Conservation (phyloP, 1,140 invertebrate genomes). For the Drosophila ogumai region DNA sequence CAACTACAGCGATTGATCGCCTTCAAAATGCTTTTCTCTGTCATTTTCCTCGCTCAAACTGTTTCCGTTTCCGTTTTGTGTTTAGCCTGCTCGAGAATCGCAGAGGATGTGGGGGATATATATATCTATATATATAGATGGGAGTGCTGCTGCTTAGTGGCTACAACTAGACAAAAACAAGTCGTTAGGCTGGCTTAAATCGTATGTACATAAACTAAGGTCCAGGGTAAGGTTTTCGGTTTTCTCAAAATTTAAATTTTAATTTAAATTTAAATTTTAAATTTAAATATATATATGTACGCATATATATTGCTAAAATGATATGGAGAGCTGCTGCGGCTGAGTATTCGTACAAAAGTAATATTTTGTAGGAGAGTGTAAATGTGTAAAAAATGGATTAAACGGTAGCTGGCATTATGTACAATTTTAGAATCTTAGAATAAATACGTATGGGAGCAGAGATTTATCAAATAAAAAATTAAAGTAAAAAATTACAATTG, state of each 20-base stretch:
- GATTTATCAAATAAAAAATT: constrained; percentile 8
- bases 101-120: constrained; percentile 7
- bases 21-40: constrained; percentile 19
- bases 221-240: constrained; percentile 28
- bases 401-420: constrained; percentile 24
- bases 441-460: constrained; percentile 25
- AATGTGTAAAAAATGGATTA: constrained; percentile 1
- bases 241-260: constrained; percentile 6
- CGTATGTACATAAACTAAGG: constrained; percentile 40
- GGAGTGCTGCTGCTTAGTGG: constrained; percentile 11
- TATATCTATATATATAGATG: background rate
- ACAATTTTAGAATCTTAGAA: constrained; percentile 25
- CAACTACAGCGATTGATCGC: constrained; percentile 26
- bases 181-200: constrained; percentile 30
- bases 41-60: background rate
- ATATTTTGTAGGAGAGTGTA: constrained; percentile 8
- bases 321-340: constrained; percentile 33
- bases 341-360: constrained; percentile 40
- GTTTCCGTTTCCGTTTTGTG: background rate
- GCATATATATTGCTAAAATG: constrained; percentile 22
- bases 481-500: background rate
- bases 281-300: constrained; percentile 1
- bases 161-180: constrained; percentile 40
- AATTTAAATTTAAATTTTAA: constrained; percentile 8
- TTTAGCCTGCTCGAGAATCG: constrained; percentile 22